Conservation (phyloP, 2,113 vertebrate species). For the Megaptera novaeangliae region DNA sequence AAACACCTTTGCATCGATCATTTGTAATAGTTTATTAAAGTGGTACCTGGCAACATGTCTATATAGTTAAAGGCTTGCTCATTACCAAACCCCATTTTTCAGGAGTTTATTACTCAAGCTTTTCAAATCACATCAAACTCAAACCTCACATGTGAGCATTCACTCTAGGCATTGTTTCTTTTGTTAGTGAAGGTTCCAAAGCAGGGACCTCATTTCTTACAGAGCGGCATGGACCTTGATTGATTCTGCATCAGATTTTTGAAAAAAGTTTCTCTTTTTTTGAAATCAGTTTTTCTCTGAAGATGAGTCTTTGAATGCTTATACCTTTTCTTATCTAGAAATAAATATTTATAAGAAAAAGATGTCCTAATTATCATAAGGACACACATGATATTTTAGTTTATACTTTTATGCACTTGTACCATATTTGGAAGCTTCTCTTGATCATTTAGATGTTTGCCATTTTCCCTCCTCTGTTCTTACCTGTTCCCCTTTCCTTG, state of each 20-base stretch:
- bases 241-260: neutral
- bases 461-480: neutral
- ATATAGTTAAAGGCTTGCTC: conserved; percentile 79
- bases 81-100: conserved; percentile 75
- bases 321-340: neutral
- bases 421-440: neutral
- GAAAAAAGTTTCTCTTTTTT: neutral
- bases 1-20: conserved; percentile 80
- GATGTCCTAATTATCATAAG: conserved; percentile 11
- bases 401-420: neutral
- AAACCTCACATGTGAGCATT: conserved; percentile 24
- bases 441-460: neutral
- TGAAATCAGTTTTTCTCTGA: neutral
- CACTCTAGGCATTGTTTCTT: conserved; percentile 42
- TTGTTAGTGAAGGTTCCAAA: neutral
- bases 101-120: conserved; percentile 66
- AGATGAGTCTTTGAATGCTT: conserved; percentile 25
- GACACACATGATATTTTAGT: neutral
- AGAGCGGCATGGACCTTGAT: neutral
- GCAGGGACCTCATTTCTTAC: neutral
- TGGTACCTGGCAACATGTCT: conserved; percentile 81
- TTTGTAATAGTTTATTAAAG: conserved; percentile 85
- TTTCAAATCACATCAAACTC: conserved; percentile 72
- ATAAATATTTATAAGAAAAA: conserved; percentile 26
- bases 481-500: neutral